phyloP scores from a whole-genome alignment of 2,113 vertebrate species.

The Rynchops niger region DNA sequence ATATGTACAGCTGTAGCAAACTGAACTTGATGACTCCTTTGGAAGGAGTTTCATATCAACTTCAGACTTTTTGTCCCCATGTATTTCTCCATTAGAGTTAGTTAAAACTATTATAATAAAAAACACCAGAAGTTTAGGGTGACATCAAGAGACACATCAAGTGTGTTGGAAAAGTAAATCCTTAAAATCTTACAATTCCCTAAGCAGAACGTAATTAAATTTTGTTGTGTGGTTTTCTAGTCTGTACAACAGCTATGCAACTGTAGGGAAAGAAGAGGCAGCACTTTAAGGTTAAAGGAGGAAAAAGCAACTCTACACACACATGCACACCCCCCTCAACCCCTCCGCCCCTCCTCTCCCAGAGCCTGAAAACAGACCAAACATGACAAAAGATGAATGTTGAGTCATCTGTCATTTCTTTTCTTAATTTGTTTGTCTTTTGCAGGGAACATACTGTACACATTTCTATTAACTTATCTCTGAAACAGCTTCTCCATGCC shows the following conservation, averaged over 20 bases:
- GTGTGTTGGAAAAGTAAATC: neutral
- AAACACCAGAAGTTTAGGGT: neutral
- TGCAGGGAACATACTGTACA: rapidly evolving
- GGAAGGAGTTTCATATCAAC: neutral
- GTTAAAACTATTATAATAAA: neutral
- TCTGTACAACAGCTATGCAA: neutral
- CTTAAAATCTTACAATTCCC: neutral
- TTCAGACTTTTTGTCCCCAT: neutral
- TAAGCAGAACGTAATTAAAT: neutral
- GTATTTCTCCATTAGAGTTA: neutral
- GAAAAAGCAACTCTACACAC: neutral
- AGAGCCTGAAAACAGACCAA: neutral
- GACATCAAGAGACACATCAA: neutral
- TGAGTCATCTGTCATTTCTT: neutral
- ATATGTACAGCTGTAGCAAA: neutral
- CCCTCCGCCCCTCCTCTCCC: neutral
- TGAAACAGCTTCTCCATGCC: neutral
- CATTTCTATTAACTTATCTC: neutral
- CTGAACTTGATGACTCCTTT: neutral
- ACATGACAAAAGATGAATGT: neutral
- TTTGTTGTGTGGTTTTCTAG: neutral
- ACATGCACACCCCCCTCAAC: rapidly evolving
- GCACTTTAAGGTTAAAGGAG: neutral
- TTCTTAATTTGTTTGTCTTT: neutral
- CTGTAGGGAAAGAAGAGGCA: neutral